Conservation (phyloP, 1,140 invertebrate species). For the Cyclargus thomasi region DNA sequence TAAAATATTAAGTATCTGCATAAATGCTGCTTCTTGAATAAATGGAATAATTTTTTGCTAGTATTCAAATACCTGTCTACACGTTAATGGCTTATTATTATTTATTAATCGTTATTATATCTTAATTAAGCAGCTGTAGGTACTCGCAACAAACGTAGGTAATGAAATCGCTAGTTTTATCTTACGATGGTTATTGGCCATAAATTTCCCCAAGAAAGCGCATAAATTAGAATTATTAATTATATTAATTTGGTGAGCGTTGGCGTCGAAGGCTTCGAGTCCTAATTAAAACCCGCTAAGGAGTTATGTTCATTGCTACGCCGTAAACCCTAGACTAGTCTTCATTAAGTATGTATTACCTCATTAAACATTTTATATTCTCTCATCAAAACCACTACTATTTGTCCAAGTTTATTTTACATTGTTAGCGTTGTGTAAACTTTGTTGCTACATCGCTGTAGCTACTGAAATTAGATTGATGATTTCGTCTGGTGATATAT, state of each 20-base stretch:
- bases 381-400: neutral
- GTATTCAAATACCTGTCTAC: neutral
- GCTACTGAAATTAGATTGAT: no score
- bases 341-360: constrained; percentile 24
- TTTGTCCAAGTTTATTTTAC: neutral
- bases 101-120: neutral
- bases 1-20: no score
- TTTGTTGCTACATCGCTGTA: neutral
- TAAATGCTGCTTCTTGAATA: no score
- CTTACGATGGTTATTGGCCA: constrained; percentile 4
- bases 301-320: constrained; percentile 28
- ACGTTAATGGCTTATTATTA: neutral
- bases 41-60: neutral
- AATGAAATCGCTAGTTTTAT: neutral
- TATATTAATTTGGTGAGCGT: constrained; percentile 8
- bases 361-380: constrained; percentile 13
- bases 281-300: constrained; percentile 33
- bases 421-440: neutral
- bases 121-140: neutral
- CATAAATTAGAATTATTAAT: constrained; percentile 12
- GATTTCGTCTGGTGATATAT: no score
- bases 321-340: constrained; percentile 22
- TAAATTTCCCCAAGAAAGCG: neutral
- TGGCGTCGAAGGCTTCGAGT: constrained; percentile 2
- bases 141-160: neutral